Conservation (phyloP, 2,797 vertebrate species). For the Ispidina picta region DNA sequence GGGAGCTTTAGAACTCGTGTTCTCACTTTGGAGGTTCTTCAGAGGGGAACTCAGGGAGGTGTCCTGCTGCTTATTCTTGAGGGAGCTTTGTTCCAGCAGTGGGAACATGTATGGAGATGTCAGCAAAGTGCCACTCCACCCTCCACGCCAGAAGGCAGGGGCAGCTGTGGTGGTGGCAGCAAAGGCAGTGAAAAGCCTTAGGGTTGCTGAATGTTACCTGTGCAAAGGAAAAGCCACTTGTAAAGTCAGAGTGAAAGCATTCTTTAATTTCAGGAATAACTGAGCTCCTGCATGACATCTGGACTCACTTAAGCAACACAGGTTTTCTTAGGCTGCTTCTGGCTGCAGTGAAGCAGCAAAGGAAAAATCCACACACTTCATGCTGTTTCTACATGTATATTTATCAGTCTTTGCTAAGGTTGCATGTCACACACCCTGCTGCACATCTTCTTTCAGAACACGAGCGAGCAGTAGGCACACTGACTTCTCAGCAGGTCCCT, state of each 20-base stretch:
- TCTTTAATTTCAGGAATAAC: conserved; percentile 1
- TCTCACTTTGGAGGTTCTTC: background rate
- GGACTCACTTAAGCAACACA: background rate
- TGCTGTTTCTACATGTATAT: background rate
- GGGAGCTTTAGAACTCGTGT: background rate
- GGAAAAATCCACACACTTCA: background rate
- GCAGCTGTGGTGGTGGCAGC: background rate
- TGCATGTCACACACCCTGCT: conserved; percentile 23
- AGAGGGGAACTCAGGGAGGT: background rate
- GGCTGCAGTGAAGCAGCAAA: background rate
- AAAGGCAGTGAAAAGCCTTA: background rate
- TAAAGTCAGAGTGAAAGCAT: background rate
- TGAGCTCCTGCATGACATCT: conserved; percentile 41
- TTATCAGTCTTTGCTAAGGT: conserved; percentile 31
- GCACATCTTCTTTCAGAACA: conserved; percentile 19
- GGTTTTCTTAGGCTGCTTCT: conserved; percentile 32
- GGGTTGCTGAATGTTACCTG: background rate
- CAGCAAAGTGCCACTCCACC: background rate
- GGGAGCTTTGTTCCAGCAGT: background rate
- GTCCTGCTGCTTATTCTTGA: background rate
- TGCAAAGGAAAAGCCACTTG: background rate
- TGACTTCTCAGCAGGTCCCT: conserved; percentile 19
- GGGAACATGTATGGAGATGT: background rate
- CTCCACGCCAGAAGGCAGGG: background rate
- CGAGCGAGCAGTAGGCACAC: conserved; percentile 17